A percentile compares a stretch with the other conserved stretches of the same genome.
Conservation (phyloP, 1,140 invertebrate species). For the Atta colombica region DNA sequence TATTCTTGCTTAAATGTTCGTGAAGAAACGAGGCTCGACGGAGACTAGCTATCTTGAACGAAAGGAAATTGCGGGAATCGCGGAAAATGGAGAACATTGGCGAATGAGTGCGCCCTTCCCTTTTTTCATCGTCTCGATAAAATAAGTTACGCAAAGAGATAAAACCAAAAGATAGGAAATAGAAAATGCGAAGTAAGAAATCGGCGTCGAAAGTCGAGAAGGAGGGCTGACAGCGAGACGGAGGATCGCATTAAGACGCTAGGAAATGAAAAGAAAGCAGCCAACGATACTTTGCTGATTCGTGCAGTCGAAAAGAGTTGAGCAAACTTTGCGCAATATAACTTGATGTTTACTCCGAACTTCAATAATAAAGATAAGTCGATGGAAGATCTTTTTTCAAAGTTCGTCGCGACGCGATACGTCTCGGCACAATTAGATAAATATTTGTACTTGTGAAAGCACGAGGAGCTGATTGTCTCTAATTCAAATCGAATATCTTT, state of each 20-base stretch:
- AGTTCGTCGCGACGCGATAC: neutral
- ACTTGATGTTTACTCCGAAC: constrained; percentile 46
- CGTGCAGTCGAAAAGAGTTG: constrained; percentile 28
- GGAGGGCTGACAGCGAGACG: neutral
- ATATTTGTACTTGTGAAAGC: constrained; percentile 18
- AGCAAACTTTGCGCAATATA: constrained; percentile 47
- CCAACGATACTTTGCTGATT: constrained; percentile 35
- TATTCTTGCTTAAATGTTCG: constrained; percentile 39
- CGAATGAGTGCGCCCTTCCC: constrained; percentile 6
- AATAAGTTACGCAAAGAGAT: constrained; percentile 54
- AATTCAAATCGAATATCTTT: neutral
- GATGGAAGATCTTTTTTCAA: neutral
- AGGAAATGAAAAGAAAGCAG: constrained; percentile 50
- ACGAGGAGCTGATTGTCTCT: neutral
- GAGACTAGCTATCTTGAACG: constrained; percentile 39
- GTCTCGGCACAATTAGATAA: constrained; percentile 11
- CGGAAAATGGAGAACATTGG: constrained; percentile 51
- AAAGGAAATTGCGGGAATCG: constrained; percentile 55
- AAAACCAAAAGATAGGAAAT: constrained; percentile 42
- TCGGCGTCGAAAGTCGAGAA: constrained; percentile 36
- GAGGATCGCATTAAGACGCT: constrained; percentile 46
- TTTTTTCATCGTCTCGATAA: constrained; percentile 24
- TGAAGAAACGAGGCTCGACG: neutral
- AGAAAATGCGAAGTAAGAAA: constrained; percentile 55
- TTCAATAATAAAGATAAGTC: constrained; percentile 51